These are phyloP conservation scores for Origma solitaria DNA, from an alignment of 2,113 vertebrate species.

Conservation along the genomic window DNA sequence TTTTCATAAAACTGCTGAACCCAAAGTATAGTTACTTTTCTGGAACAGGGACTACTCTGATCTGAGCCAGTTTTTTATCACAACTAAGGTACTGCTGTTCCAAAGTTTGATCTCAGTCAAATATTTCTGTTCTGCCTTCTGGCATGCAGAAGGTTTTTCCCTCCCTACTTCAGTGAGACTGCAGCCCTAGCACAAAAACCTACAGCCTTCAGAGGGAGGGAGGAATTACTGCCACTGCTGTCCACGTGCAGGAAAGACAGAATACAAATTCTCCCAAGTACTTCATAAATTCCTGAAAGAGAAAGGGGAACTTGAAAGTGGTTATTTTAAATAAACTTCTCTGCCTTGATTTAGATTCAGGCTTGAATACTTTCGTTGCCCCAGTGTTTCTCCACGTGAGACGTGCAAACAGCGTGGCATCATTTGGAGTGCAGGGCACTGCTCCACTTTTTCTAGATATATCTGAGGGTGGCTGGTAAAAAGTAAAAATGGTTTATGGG, in stretches of 20 bases:
- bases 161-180: background rate
- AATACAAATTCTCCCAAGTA: background rate
- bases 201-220: background rate
- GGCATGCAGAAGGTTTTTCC: background rate
- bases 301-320: background rate
- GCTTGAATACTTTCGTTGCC: background rate
- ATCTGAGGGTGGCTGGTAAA: background rate
- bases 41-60: background rate
- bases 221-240: background rate
- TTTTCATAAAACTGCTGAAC: background rate
- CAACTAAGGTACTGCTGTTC: background rate
- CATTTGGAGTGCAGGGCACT: fast-evolving
- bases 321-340: background rate
- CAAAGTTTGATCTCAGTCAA: background rate
- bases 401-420: fast-evolving
- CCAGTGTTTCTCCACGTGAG: background rate
- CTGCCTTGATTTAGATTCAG: background rate
- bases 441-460: fast-evolving
- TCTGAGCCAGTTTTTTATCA: background rate
- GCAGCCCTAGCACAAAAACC: background rate
- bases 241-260: background rate
- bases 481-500: background rate
- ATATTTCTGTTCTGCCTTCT: background rate
- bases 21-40: background rate
- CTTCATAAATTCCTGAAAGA: background rate